Evolutionary conservation across 2,797 vertebrate genomes (phyloP).

Genomic region (Graptemys geographica): DNA sequence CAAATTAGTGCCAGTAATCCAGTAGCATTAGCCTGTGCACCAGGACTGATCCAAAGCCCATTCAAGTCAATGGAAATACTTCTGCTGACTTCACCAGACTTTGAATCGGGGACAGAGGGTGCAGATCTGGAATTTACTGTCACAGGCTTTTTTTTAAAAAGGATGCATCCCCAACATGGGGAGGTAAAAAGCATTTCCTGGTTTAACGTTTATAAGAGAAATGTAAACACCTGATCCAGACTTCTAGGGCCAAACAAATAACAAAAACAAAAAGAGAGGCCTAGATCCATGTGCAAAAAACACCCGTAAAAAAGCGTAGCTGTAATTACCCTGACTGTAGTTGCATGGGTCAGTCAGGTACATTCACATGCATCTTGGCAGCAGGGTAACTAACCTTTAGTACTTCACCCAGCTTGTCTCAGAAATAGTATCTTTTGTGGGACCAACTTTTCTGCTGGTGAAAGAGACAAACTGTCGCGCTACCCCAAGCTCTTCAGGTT

Average conservation of each 20-base stretch:
- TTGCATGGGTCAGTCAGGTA: fast-evolving
- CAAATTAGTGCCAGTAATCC: neutral
- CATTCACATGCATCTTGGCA: neutral
- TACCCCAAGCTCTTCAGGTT: neutral
- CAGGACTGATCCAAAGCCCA: neutral
- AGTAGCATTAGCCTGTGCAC: no score
- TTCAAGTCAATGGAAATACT: neutral
- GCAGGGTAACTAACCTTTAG: neutral
- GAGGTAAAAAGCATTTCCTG: neutral
- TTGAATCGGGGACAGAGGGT: neutral
- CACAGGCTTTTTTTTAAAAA: neutral
- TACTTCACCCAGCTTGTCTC: neutral
- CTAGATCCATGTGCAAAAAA: neutral
- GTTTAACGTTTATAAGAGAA: neutral
- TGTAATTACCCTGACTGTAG: neutral
- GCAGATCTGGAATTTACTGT: neutral
- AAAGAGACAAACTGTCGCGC: neutral
- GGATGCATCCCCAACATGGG: neutral
- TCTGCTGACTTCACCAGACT: neutral
- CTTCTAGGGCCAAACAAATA: neutral
- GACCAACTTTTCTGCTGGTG: neutral
- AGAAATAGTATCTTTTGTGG: no score
- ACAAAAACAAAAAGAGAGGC: neutral
- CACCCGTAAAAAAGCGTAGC: neutral
- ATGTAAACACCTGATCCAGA: neutral